Conservation (phyloP, 2,888 invertebrate genomes). For the Pandemis corylana region DNA sequence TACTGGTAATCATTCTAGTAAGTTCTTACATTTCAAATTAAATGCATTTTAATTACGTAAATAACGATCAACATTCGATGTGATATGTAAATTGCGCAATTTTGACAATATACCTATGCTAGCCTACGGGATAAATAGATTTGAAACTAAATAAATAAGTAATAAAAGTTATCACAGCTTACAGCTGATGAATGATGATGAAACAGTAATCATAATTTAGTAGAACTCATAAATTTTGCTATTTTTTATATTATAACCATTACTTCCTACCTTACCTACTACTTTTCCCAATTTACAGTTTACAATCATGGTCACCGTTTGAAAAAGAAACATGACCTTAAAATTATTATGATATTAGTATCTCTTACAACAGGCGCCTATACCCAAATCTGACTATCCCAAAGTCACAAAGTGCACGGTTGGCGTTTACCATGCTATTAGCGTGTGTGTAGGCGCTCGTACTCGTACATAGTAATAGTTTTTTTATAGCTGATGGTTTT, state of each 20-base stretch:
- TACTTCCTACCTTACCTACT: too few relatives aligned
- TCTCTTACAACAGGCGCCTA: not conserved
- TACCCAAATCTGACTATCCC: too few relatives aligned
- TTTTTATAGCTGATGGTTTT: too few relatives aligned
- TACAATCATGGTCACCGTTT: not conserved
- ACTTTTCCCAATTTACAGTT: not conserved
- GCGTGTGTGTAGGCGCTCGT: too few relatives aligned
- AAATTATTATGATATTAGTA: not conserved
- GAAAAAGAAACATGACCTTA: not conserved
- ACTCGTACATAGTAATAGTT: too few relatives aligned
- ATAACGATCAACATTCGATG: not conserved
- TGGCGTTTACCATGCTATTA: too few relatives aligned
- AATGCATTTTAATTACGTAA: slow-evolving; percentile 1
- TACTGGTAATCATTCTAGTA: not conserved
- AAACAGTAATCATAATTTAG: not conserved
- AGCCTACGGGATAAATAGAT: not conserved
- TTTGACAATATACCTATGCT: not conserved
- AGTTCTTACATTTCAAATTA: not conserved
- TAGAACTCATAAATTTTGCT: not conserved
- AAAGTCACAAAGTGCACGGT: too few relatives aligned
- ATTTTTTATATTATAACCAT: not conserved
- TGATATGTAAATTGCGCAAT: not conserved
- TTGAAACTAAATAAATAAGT: not conserved
- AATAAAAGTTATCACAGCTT: not conserved
- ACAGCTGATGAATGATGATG: not conserved